These are phyloP conservation scores for Pristis pectinata DNA, from an alignment of 2,797 vertebrate species.

Conservation along the genomic window DNA sequence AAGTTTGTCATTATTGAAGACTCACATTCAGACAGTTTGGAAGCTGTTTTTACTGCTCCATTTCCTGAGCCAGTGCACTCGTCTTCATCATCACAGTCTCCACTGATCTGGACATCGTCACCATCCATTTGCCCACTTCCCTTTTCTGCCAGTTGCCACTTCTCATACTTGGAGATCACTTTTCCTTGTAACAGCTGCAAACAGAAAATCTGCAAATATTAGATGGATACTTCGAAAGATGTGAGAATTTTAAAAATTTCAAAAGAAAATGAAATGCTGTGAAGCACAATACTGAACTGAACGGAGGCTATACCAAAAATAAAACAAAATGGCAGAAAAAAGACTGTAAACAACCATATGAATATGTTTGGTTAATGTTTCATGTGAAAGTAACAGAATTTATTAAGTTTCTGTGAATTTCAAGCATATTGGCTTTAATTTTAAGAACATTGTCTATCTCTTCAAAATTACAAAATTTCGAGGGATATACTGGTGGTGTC, in stretches of 20 bases:
- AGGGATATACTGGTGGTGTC: not conserved
- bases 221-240: not conserved
- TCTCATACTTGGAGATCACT: conserved; percentile 65
- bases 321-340: not conserved
- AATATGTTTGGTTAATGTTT: not conserved
- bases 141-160: conserved; percentile 52
- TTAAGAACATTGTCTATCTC: not conserved
- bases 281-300: not conserved
- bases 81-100: conserved; percentile 84
- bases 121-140: conserved; percentile 50
- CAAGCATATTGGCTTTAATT: conserved; percentile 4
- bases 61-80: conserved; percentile 72
- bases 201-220: not conserved
- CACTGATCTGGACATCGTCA: conserved; percentile 56
- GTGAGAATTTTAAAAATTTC: not conserved
- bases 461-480: not conserved
- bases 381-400: not conserved
- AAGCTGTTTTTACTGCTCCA: conserved; percentile 55
- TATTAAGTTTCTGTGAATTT: not conserved
- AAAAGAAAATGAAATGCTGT: not conserved
- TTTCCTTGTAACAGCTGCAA: conserved; percentile 72
- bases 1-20: conserved; percentile 41
- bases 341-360: not conserved
- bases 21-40: conserved; percentile 67
- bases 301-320: not conserved